Percentiles rank a stretch among this genome's conserved stretches.
These are phyloP conservation scores for Choloepus hoffmanni DNA, from an alignment of 2,113 vertebrate genomes.

Conservation along the genomic window DNA sequence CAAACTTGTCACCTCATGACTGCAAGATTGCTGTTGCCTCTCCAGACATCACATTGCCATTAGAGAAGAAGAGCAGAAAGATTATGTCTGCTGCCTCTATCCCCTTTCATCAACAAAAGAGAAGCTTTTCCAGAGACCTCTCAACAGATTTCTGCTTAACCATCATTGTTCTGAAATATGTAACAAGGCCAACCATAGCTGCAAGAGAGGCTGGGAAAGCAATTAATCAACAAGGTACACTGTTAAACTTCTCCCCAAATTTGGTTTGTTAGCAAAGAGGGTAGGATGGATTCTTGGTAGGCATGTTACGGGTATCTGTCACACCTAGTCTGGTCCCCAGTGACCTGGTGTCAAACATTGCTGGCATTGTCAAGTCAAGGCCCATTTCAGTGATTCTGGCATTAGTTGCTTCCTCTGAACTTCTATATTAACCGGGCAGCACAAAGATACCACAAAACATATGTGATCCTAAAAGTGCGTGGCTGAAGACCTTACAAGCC, in stretches of 20 bases:
- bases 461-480: neutral
- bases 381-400: neutral
- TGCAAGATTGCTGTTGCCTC: neutral
- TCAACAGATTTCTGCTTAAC: neutral
- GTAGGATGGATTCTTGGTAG: too few species aligned
- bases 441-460: neutral
- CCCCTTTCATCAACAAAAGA: neutral
- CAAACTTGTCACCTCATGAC: neutral
- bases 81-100: neutral
- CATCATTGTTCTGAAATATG: neutral
- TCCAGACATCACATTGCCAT: neutral
- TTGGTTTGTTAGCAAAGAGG: neutral
- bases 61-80: neutral
- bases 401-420: neutral
- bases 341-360: neutral
- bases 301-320: neutral
- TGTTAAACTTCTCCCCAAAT: neutral
- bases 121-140: neutral
- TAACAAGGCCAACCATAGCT: neutral
- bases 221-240: neutral
- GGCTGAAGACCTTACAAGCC: neutral
- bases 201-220: neutral
- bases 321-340: too few species aligned
- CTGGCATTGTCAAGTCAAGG: neutral
- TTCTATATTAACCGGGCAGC: neutral